A percentile compares a stretch with the other conserved stretches of the same genome.
Conservation (phyloP, 2,113 vertebrate species). For the Ailurus styani region DNA sequence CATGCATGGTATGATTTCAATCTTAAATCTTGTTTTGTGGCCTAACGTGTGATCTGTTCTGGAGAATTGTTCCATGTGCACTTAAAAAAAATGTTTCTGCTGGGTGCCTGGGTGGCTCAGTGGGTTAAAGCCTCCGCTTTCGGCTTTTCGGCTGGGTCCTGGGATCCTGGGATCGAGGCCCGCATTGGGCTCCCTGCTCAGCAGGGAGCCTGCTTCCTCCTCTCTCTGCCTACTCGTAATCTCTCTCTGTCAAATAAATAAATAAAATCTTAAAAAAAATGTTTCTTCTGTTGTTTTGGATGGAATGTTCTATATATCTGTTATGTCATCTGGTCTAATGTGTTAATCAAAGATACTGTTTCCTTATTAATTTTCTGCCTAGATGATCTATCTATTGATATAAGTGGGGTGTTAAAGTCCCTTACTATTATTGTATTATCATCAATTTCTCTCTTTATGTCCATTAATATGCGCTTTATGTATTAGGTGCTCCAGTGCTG, state of each 20-base stretch:
- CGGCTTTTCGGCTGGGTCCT: too few species aligned
- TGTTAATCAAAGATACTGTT: not conserved
- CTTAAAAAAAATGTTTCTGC: too few species aligned
- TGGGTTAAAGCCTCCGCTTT: too few species aligned
- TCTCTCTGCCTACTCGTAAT: too few species aligned
- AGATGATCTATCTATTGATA: not conserved
- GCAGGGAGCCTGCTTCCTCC: too few species aligned
- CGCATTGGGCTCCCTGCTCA: too few species aligned
- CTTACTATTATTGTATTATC: not conserved
- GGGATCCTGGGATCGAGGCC: too few species aligned
- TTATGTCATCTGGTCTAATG: not conserved
- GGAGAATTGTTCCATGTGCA: not conserved
- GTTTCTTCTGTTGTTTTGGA: not conserved
- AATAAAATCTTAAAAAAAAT: not conserved
- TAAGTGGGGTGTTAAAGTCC: not conserved
- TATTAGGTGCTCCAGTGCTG: not conserved
- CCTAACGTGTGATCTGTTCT: not conserved
- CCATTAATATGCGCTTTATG: not conserved
- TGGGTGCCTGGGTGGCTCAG: too few species aligned
- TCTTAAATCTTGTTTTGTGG: not conserved
- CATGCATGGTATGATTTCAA: not conserved
- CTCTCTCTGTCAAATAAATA: too few species aligned
- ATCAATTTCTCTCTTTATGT: not conserved
- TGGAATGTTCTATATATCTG: not conserved
- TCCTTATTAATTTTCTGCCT: not conserved